Evolutionary conservation across 2,797 vertebrate species (phyloP).

Genomic region (Xenentodon cancila): DNA sequence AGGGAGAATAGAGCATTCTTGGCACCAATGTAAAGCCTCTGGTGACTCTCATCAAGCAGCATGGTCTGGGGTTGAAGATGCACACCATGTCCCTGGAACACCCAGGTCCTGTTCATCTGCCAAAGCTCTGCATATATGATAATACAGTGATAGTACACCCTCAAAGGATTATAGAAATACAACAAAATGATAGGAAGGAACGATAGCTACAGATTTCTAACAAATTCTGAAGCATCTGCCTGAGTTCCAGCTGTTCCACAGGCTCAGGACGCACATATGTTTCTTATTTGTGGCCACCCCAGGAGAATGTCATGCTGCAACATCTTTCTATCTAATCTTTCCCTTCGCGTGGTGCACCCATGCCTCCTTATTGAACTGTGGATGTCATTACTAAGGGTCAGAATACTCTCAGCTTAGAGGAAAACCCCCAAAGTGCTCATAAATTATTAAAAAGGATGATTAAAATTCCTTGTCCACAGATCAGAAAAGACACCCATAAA

Average conservation of each 20-base stretch:
- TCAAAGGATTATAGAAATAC: slow-evolving; percentile 1
- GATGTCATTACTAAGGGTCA: slow-evolving; percentile 6
- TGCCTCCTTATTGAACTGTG: slow-evolving; percentile 3
- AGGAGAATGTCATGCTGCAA: slow-evolving; percentile 38
- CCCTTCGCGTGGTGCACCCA: slow-evolving; percentile 22
- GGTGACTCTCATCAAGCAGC: slow-evolving; percentile 94
- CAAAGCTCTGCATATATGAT: slow-evolving; percentile 86
- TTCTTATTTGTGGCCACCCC: slow-evolving; percentile 46
- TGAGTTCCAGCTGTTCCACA: slow-evolving; percentile 22
- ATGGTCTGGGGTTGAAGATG: slow-evolving; percentile 89
- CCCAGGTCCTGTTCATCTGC: slow-evolving; percentile 93
- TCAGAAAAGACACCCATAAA: neutral
- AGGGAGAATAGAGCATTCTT: slow-evolving; percentile 93
- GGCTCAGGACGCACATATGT: slow-evolving; percentile 56
- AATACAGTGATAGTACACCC: slow-evolving; percentile 6
- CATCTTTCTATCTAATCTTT: slow-evolving; percentile 55
- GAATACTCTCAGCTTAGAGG: slow-evolving; percentile 1
- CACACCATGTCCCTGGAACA: slow-evolving; percentile 88
- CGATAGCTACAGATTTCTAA: too few relatives aligned
- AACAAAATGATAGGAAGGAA: neutral
- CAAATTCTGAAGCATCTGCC: neutral
- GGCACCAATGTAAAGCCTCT: slow-evolving; percentile 93
- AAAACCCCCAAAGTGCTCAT: neutral
- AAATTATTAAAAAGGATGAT: slow-evolving; percentile 7
- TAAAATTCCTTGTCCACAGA: neutral